Evolutionary conservation across 2,113 vertebrate species (phyloP).

Genomic region (Macquaria ambigua): DNA sequence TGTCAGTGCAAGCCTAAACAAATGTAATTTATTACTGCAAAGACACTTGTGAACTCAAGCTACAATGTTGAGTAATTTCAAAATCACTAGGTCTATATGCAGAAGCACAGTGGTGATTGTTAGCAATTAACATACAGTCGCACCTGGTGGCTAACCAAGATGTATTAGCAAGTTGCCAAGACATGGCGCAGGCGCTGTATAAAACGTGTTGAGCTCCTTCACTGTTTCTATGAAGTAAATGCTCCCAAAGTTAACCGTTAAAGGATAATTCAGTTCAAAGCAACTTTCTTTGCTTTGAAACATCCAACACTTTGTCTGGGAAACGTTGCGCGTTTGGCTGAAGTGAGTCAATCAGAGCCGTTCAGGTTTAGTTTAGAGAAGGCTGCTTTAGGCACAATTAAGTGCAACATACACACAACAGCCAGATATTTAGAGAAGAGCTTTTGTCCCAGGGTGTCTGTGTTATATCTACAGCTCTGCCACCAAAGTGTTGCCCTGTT

Average conservation of each 20-base stretch:
- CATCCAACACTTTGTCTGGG: neutral
- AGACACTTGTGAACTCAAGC: no score
- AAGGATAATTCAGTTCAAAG: neutral
- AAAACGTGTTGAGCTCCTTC: no score
- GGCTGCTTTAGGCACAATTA: neutral
- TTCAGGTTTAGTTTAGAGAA: neutral
- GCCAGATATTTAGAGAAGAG: neutral
- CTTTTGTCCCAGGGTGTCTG: neutral
- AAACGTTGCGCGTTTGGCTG: neutral
- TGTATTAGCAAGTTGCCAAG: neutral
- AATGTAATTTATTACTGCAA: no score
- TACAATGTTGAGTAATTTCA: neutral
- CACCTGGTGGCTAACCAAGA: neutral
- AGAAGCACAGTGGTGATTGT: neutral
- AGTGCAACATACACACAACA: neutral
- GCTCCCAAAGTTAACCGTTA: neutral
- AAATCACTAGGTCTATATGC: neutral
- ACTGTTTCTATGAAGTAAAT: neutral
- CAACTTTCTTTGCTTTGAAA: neutral
- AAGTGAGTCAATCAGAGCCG: no score
- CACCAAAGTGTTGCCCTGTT: slow-evolving; percentile 1
- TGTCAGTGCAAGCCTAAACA: no score
- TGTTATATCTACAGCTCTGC: neutral
- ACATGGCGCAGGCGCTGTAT: neutral
- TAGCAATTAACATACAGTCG: neutral